phyloP scores from a whole-genome alignment of 1,140 invertebrate genomes.

The Spodoptera frugiperda region DNA sequence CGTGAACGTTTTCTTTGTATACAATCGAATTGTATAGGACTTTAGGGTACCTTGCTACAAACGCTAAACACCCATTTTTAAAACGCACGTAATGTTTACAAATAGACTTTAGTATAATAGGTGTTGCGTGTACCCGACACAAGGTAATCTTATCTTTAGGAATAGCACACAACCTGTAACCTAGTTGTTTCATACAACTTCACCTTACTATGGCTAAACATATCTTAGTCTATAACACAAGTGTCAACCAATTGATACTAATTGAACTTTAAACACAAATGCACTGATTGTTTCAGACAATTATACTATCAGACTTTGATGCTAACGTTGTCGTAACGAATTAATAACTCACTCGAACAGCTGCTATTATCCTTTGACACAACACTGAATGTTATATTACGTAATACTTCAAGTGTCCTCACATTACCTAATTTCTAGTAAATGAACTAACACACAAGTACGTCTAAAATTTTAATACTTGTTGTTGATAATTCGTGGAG shows the following conservation, averaged over 20 bases:
- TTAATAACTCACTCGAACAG: conserved; percentile 38
- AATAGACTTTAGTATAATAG: conserved; percentile 32
- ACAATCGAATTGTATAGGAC: conserved; percentile 29
- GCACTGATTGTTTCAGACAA: conserved; percentile 18
- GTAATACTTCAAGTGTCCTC: conserved; percentile 21
- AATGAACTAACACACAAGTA: conserved; percentile 43
- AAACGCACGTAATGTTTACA: conserved; percentile 21
- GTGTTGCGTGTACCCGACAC: conserved; percentile 15
- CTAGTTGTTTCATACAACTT: conserved; percentile 75
- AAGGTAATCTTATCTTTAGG: conserved; percentile 43
- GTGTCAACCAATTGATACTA: conserved; percentile 61
- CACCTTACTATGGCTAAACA: conserved; percentile 70
- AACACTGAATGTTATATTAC: conserved; percentile 37
- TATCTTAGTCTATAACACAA: conserved; percentile 67
- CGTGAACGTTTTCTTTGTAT: conserved; percentile 24
- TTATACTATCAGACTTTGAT: conserved; percentile 42
- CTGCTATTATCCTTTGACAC: conserved; percentile 46
- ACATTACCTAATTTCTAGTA: conserved; percentile 27
- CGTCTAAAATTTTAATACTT: conserved; percentile 38
- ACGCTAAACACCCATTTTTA: conserved; percentile 4
- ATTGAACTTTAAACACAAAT: conserved; percentile 45
- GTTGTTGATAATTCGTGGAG: conserved; percentile 31
- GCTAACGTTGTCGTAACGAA: conserved; percentile 34
- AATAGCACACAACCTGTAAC: conserved; percentile 79
- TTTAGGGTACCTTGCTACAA: not conserved